These are phyloP conservation scores for Sanderia malayensis DNA, from an alignment of 30 jellyfish, hydroid and myxozoan species.

Conservation along the genomic window DNA sequence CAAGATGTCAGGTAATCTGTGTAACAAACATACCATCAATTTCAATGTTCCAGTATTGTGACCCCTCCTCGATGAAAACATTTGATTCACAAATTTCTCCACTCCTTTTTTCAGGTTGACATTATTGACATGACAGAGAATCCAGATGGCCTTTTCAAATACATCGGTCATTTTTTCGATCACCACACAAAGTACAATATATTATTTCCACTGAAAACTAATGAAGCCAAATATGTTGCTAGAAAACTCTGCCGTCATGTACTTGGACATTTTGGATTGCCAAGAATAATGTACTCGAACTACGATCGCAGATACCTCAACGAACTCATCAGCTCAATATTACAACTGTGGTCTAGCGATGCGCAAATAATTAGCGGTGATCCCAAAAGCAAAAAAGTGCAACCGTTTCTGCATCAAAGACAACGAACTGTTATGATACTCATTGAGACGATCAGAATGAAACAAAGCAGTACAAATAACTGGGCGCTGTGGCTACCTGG, in stretches of 20 bases:
- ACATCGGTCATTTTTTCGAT: slow-evolving; percentile 89
- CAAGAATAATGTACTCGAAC: slow-evolving; percentile 77
- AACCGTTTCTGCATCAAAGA: slow-evolving; percentile 66
- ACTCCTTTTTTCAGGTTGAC: slow-evolving; percentile 52
- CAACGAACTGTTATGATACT: slow-evolving; percentile 79
- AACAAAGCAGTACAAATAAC: slow-evolving; percentile 50
- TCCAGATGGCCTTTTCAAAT: slow-evolving; percentile 85
- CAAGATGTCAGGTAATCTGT: slow-evolving; percentile 84
- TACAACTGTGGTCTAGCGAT: slow-evolving; percentile 91
- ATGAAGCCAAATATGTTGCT: slow-evolving; percentile 73
- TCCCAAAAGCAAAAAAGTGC: slow-evolving; percentile 63
- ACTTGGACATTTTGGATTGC: slow-evolving; percentile 86
- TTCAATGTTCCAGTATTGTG: too few species aligned
- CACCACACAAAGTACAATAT: slow-evolving; percentile 87
- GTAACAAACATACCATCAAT: too few species aligned
- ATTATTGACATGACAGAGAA: slow-evolving; percentile 76
- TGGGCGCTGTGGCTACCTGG: slow-evolving; percentile 98
- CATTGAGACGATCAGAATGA: slow-evolving; percentile 78
- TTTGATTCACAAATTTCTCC: too few species aligned
- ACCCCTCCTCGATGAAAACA: too few species aligned
- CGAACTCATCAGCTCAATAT: slow-evolving; percentile 66
- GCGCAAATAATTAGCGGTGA: slow-evolving; percentile 86
- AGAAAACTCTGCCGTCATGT: slow-evolving; percentile 85
- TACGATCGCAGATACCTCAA: slow-evolving; percentile 67
- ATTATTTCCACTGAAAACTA: slow-evolving; percentile 77